Evolutionary conservation across 2,888 invertebrate species (phyloP).

Genomic region (Synergus gifuensis): DNA sequence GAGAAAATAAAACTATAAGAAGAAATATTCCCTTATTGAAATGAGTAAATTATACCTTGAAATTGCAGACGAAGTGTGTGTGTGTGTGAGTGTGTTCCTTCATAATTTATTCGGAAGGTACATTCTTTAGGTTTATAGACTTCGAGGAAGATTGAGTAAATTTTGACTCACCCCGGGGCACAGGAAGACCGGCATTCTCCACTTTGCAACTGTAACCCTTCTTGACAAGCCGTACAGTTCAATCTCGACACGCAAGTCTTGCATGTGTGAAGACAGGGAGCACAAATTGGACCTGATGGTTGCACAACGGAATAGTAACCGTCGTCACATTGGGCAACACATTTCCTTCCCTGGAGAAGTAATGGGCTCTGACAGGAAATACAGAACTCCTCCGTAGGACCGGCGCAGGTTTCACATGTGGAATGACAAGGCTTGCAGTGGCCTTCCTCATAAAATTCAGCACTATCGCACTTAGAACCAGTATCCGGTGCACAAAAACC

Average conservation of each 20-base stretch:
- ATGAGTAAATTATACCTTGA: too few relatives aligned
- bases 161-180: constrained; percentile 81
- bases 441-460: constrained; percentile 85
- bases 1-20: too few relatives aligned
- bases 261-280: constrained; percentile 90
- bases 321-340: constrained; percentile 87
- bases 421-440: constrained; percentile 87
- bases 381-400: constrained; percentile 86
- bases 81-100: too few relatives aligned
- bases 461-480: constrained; percentile 83
- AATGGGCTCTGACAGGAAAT: constrained; percentile 87
- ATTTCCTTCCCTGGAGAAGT: constrained; percentile 85
- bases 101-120: not conserved
- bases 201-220: constrained; percentile 88
- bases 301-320: constrained; percentile 87
- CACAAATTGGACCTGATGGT: constrained; percentile 79
- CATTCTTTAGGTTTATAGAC: not conserved
- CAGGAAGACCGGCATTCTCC: constrained; percentile 91
- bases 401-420: constrained; percentile 91
- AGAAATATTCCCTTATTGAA: too few relatives aligned
- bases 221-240: constrained; percentile 89
- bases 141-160: not conserved
- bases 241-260: constrained; percentile 87
- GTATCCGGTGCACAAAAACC: constrained; percentile 86
- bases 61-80: too few relatives aligned